Conservation (phyloP, 37 sponge, comb jelly and placozoan species). For the Tethya wilhelma region DNA sequence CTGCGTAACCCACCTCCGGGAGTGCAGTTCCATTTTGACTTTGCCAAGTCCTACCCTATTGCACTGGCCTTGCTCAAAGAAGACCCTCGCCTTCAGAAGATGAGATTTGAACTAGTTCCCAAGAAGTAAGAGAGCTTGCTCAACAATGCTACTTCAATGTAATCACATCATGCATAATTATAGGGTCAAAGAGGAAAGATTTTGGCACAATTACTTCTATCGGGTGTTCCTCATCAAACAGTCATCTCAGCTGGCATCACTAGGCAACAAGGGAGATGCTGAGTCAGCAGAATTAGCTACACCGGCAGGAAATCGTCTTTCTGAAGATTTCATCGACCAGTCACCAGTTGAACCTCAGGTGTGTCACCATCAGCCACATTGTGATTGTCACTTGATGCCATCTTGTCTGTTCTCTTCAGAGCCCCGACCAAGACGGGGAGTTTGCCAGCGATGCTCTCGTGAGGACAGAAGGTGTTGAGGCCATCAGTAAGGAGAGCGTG, state of each 20-base stretch:
- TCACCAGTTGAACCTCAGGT: no score
- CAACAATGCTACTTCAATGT: background rate
- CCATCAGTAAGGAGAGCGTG: conserved; percentile 46
- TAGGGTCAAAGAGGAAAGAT: conserved; percentile 89
- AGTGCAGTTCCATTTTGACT: conserved; percentile 89
- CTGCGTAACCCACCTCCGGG: conserved; percentile 94
- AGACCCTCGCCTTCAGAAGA: conserved; percentile 81
- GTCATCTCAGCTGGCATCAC: conserved; percentile 76
- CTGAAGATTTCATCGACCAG: no score
- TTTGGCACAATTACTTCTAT: conserved; percentile 99
- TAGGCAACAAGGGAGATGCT: no score
- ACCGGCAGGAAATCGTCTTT: no score
- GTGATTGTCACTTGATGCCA: background rate
- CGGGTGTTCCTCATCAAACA: conserved; percentile 97
- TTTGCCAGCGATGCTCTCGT: conserved; percentile 87
- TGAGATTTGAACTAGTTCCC: conserved; percentile 95
- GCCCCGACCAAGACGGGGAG: conserved; percentile 51
- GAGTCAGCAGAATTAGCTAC: no score
- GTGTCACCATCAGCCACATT: no score
- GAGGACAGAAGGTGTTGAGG: background rate
- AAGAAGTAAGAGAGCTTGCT: conserved; percentile 93
- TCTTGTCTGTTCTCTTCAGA: background rate
- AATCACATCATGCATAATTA: conserved; percentile 1
- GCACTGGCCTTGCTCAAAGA: conserved; percentile 89
- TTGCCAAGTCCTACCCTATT: conserved; percentile 75